These are phyloP conservation scores for Tenthredo amoena DNA, from an alignment of 2,888 invertebrate species.

Conservation along the genomic window DNA sequence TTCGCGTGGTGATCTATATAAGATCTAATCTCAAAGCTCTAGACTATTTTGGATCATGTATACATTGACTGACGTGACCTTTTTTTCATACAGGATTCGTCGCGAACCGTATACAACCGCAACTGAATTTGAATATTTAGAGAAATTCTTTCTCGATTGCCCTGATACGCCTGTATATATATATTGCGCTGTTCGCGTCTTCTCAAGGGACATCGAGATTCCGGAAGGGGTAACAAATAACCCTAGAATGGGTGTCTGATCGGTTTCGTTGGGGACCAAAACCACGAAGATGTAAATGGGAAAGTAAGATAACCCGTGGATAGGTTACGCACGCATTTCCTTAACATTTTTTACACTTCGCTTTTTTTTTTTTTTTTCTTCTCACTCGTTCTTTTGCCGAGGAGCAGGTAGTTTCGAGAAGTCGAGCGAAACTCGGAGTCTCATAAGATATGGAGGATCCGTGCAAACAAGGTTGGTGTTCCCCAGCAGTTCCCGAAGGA, in stretches of 20 bases:
- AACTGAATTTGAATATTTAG: slow-evolving; percentile 7
- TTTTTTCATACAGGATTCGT: background rate
- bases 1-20: background rate
- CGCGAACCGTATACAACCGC: background rate
- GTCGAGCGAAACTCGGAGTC: slow-evolving; percentile 25
- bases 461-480: slow-evolving; percentile 44
- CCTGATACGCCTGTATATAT: background rate
- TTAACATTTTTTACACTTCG: background rate
- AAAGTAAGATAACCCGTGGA: slow-evolving; percentile 27
- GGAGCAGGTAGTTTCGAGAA: slow-evolving; percentile 25
- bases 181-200: background rate
- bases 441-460: slow-evolving; percentile 50
- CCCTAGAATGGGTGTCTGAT: slow-evolving; percentile 10
- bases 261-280: slow-evolving; percentile 31
- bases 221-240: slow-evolving; percentile 14
- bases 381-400: background rate
- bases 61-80: background rate
- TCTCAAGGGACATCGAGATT: slow-evolving; percentile 7
- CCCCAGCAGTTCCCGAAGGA: slow-evolving; percentile 46
- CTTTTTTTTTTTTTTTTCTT: slow-evolving; percentile 9
- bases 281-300: slow-evolving; percentile 31
- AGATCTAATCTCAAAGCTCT: background rate
- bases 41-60: background rate
- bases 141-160: background rate
- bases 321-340: slow-evolving; percentile 39